Percentiles rank a stretch among this genome's conserved stretches.
Evolutionary conservation across 2,797 vertebrate species (phyloP).

Genomic region (Petrocephalus schoutedeni): DNA sequence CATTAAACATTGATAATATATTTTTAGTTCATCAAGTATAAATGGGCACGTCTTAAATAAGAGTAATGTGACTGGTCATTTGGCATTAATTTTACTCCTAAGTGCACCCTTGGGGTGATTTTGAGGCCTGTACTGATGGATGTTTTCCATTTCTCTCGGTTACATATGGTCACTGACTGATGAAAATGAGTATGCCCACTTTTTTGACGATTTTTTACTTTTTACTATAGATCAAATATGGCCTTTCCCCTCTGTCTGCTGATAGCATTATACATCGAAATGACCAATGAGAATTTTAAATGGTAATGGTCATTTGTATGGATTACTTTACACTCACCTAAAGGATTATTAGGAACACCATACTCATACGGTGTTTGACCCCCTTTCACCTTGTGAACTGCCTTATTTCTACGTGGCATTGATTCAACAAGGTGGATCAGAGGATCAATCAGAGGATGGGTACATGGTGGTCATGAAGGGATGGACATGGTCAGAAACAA

Average conservation of each 20-base stretch:
- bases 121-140: neutral
- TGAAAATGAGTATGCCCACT: neutral
- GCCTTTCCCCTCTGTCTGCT: neutral
- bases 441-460: too few species aligned
- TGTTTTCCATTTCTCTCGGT: neutral
- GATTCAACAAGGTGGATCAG: too few species aligned
- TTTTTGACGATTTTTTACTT: neutral
- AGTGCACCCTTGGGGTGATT: neutral
- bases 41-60: neutral
- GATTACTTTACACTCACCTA: too few species aligned
- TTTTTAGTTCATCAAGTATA: neutral
- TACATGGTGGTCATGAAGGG: too few species aligned
- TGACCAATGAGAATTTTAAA: neutral
- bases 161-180: neutral
- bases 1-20: neutral
- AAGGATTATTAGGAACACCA: too few species aligned
- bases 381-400: too few species aligned
- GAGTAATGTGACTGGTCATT: neutral
- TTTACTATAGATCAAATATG: neutral
- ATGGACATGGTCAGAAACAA: too few species aligned
- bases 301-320: too few species aligned
- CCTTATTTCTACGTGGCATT: too few species aligned
- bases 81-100: neutral
- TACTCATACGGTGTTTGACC: too few species aligned
- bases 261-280: neutral